Percentiles rank a stretch among this genome's conserved stretches.
These are phyloP conservation scores for Leontocebus nigricollis DNA, from an alignment of 2,797 vertebrate species.

Conservation along the genomic window DNA sequence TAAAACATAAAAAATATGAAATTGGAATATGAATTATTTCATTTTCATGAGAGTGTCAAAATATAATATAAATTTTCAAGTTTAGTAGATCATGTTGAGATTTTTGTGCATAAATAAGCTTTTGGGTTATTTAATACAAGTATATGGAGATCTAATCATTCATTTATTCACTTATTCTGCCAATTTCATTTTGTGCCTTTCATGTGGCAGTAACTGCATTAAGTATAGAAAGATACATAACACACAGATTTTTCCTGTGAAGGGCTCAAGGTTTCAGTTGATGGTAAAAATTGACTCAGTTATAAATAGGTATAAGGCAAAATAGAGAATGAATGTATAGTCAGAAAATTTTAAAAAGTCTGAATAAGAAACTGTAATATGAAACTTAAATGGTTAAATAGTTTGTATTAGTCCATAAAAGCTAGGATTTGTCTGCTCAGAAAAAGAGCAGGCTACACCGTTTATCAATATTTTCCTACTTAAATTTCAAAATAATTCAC, in stretches of 20 bases:
- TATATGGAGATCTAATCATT: not conserved
- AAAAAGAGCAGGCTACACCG: not conserved
- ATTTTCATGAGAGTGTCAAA: not conserved
- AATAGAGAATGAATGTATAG: not conserved
- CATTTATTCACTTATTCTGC: not conserved
- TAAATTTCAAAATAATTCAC: slow-evolving; percentile 4
- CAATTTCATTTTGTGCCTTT: not conserved
- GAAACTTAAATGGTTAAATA: not conserved
- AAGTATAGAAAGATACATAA: not conserved
- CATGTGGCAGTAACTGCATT: not conserved
- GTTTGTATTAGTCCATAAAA: not conserved
- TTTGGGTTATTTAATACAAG: not conserved
- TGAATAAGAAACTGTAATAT: not conserved
- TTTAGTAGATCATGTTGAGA: not conserved
- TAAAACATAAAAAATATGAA: not conserved
- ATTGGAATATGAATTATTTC: not conserved
- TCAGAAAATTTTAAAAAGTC: not conserved
- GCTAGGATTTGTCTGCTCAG: not conserved
- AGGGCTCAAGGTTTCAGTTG: not conserved
- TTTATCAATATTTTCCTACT: not conserved
- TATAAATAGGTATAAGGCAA: not conserved
- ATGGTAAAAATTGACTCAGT: not conserved
- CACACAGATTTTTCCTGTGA: not conserved
- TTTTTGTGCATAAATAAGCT: not conserved
- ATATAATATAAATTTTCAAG: not conserved